A percentile compares a stretch with the other conserved stretches of the same genome.
phyloP scores from a whole-genome alignment of 2,113 vertebrate species.

The Peromyscus maniculatus region DNA sequence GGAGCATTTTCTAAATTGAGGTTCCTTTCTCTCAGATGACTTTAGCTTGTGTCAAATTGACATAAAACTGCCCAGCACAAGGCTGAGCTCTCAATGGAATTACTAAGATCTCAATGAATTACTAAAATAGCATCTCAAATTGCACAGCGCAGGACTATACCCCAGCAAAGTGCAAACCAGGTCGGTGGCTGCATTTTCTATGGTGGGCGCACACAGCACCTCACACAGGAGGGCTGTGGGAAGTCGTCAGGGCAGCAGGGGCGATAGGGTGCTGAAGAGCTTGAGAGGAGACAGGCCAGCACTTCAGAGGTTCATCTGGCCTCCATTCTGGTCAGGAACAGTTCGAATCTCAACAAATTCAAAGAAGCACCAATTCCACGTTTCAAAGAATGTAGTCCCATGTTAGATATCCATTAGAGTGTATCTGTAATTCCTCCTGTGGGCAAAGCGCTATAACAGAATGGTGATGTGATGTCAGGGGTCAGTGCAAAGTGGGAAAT shows the following conservation, averaged over 20 bases:
- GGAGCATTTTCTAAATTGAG: neutral
- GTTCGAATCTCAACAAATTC: neutral
- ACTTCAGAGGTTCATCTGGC: neutral
- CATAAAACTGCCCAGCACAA: neutral
- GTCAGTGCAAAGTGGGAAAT: constrained; percentile 37
- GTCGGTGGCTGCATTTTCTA: neutral
- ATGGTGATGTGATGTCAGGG: neutral
- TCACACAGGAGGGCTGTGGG: neutral
- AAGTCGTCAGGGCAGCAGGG: neutral
- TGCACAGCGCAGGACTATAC: neutral
- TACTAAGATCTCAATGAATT: neutral
- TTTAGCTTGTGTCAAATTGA: neutral
- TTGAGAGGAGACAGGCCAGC: neutral
- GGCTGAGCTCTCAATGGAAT: neutral
- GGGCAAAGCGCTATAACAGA: constrained; percentile 11
- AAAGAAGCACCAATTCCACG: neutral
- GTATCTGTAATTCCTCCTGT: neutral
- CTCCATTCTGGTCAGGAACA: neutral
- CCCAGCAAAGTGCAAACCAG: neutral
- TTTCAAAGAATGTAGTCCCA: neutral
- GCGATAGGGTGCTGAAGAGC: neutral
- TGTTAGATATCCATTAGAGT: neutral
- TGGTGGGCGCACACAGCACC: neutral
- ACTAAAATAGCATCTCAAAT: neutral
- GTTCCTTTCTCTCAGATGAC: neutral